These are phyloP conservation scores for Botia kubotai DNA, from an alignment of 2,797 vertebrate species.

Conservation along the genomic window DNA sequence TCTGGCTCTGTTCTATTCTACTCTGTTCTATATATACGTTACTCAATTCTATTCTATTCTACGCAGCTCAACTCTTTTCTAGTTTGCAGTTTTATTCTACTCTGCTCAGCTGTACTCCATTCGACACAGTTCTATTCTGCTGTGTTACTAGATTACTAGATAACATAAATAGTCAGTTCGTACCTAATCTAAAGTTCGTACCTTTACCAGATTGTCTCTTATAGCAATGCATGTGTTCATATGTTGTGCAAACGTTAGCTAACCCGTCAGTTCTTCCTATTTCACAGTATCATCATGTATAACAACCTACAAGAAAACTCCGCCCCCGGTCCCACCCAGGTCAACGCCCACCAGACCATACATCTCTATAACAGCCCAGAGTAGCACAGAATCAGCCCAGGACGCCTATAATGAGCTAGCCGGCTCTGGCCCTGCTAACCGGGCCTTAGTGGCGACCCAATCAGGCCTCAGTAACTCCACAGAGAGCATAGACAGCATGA, in stretches of 20 bases:
- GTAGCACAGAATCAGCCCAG: constrained; percentile 98
- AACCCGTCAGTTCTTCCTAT: neutral
- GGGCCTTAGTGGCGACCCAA: constrained; percentile 91
- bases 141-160: no score
- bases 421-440: constrained; percentile 82
- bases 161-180: no score
- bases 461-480: constrained; percentile 97
- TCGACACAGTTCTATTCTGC: neutral
- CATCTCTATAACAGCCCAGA: constrained; percentile 98
- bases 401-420: constrained; percentile 91
- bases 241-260: no score
- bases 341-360: constrained; percentile 92
- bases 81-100: neutral
- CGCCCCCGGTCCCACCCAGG: constrained; percentile 93
- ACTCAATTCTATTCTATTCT: neutral
- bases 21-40: neutral
- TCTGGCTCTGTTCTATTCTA: no score
- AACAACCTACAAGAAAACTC: constrained; percentile 98
- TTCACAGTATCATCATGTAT: constrained; percentile 94
- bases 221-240: no score
- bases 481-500: constrained; percentile 98
- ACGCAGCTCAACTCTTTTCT: neutral
- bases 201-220: no score
- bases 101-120: no score
- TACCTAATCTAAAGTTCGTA: no score